phyloP scores from a whole-genome alignment of 2,888 invertebrate genomes.

The Charanyca ferruginea region DNA sequence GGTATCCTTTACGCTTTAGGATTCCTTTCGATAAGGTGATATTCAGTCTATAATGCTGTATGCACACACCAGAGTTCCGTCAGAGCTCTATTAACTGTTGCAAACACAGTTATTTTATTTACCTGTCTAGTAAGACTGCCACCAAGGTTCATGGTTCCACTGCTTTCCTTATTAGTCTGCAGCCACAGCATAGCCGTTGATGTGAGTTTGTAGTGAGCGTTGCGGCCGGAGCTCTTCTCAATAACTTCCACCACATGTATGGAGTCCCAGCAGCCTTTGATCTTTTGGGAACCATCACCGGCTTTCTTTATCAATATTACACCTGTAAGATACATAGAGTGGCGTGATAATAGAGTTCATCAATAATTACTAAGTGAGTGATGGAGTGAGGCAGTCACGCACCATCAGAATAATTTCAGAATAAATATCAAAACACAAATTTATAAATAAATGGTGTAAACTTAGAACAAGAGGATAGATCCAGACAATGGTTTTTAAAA shows the following conservation, averaged over 20 bases:
- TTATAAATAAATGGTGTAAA: too few species aligned
- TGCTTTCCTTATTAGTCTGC: slow-evolving; percentile 98
- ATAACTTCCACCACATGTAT: slow-evolving; percentile 99
- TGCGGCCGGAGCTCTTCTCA: slow-evolving; percentile 98
- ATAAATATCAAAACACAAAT: too few species aligned
- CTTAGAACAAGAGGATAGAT: too few species aligned
- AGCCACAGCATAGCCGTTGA: slow-evolving; percentile 99
- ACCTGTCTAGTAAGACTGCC: slow-evolving; percentile 99
- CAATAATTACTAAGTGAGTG: too few species aligned
- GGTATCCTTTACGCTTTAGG: too few species aligned
- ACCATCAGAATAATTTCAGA: too few species aligned
- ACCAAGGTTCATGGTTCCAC: slow-evolving; percentile 99
- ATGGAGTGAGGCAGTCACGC: too few species aligned
- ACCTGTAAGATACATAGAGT: slow-evolving; percentile 88
- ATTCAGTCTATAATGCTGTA: too few species aligned
- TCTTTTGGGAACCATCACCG: slow-evolving; percentile 99
- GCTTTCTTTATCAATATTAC: slow-evolving; percentile 99
- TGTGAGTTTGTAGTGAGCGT: slow-evolving; percentile 99
- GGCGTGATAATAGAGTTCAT: too few species aligned
- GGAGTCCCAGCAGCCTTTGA: slow-evolving; percentile 99
- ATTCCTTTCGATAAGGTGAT: too few species aligned
- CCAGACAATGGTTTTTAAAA: too few species aligned
- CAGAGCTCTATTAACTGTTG: neutral
- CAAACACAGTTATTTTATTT: slow-evolving; percentile 17
- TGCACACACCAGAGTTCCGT: too few species aligned